Percentiles rank a stretch among this genome's conserved stretches.
Conservation (phyloP, 2,113 vertebrate species). For the Hypanus sabinus region DNA sequence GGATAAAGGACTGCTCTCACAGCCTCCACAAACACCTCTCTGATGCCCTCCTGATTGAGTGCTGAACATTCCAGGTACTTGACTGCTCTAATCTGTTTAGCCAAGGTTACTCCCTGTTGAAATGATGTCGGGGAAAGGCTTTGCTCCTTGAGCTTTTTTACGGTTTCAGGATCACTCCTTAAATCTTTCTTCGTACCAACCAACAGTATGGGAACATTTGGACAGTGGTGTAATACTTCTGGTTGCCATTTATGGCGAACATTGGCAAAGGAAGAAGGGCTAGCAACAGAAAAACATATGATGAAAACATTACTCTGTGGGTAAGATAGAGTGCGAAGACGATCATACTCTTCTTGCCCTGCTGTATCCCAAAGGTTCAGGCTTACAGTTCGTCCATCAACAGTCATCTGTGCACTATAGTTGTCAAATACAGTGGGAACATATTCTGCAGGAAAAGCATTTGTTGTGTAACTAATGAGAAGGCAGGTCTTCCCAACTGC, state of each 20-base stretch:
- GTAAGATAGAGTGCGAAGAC: constrained; percentile 80
- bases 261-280: constrained; percentile 82
- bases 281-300: constrained; percentile 87
- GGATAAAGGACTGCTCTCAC: constrained; percentile 82
- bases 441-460: constrained; percentile 87
- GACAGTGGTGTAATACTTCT: constrained; percentile 86
- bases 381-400: constrained; percentile 83
- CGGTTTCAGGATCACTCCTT: constrained; percentile 70
- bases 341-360: constrained; percentile 87
- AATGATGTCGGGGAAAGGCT: constrained; percentile 72
- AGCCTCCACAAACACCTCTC: constrained; percentile 81
- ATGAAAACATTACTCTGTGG: constrained; percentile 86
- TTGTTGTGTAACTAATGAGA: constrained; percentile 88
- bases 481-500: constrained; percentile 93
- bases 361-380: constrained; percentile 92
- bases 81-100: constrained; percentile 83
- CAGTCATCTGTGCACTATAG: constrained; percentile 86
- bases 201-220: constrained; percentile 77
- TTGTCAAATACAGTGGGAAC: constrained; percentile 93
- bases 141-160: constrained; percentile 90
- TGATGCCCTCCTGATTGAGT: constrained; percentile 76
- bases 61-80: constrained; percentile 91
- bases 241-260: constrained; percentile 91
- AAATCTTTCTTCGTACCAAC: constrained; percentile 89
- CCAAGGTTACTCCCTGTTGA: constrained; percentile 77